A percentile compares a stretch with the other conserved stretches of the same genome.
Evolutionary conservation across 2,797 vertebrate species (phyloP).

Genomic region (Rousettus madagascariensis): DNA sequence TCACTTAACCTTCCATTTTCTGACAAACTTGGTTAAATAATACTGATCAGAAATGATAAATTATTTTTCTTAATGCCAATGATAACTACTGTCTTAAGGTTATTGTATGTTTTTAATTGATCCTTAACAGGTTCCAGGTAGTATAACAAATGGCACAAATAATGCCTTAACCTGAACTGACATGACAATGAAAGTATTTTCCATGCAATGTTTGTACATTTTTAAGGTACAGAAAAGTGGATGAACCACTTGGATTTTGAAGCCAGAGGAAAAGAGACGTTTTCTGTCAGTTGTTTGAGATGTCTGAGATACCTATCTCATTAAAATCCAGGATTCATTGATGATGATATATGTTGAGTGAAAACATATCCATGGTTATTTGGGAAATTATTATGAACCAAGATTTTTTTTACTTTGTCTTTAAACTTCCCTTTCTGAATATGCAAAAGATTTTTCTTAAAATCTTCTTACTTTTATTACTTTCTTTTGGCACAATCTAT

Average conservation of each 20-base stretch:
- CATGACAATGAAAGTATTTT: not conserved
- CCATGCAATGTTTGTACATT: not conserved
- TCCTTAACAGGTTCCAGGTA: not conserved
- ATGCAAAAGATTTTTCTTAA: not conserved
- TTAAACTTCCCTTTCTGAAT: slow-evolving; percentile 17
- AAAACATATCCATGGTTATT: not conserved
- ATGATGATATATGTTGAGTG: accelerated
- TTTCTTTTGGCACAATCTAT: not conserved
- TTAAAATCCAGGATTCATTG: not conserved
- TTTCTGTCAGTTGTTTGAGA: not conserved
- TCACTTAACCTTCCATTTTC: not conserved
- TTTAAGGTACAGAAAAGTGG: not conserved
- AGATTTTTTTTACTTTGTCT: slow-evolving; percentile 20
- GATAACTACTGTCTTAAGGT: not conserved
- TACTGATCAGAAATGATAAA: not conserved
- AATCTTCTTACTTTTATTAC: not conserved
- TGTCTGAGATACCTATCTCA: not conserved
- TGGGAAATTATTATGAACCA: not conserved
- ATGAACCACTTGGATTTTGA: not conserved
- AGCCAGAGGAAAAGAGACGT: not conserved
- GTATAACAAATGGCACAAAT: not conserved
- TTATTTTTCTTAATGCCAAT: not conserved
- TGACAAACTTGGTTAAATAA: not conserved
- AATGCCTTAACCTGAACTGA: not conserved
- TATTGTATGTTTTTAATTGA: not conserved